Conservation (phyloP, 1,140 invertebrate genomes). For the Trigoniulus corallinus region DNA sequence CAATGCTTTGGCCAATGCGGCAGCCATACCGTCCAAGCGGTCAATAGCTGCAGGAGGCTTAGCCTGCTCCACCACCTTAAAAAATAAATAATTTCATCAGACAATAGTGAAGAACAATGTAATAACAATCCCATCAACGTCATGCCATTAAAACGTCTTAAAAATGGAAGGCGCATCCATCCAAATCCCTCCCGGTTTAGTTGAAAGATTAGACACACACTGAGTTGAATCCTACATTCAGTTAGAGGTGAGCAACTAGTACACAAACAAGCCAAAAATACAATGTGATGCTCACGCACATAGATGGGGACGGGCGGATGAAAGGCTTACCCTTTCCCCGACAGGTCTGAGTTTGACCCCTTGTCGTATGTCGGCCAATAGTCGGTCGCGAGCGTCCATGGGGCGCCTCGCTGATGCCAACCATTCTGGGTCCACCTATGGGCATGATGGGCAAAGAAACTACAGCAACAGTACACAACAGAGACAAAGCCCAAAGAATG, state of each 20-base stretch:
- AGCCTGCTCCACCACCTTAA: neutral
- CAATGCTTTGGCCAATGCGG: constrained; percentile 55
- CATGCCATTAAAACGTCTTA: too few species aligned
- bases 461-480: neutral
- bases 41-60: constrained; percentile 11
- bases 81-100: too few species aligned
- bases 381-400: constrained; percentile 41
- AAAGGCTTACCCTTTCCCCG: constrained; percentile 26
- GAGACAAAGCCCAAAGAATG: neutral
- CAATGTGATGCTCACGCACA: neutral
- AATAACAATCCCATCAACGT: too few species aligned
- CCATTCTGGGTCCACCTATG: neutral
- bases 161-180: too few species aligned
- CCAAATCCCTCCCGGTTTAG: neutral
- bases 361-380: constrained; percentile 59
- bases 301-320: neutral
- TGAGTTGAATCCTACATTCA: neutral
- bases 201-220: neutral
- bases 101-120: too few species aligned
- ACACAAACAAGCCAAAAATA: neutral
- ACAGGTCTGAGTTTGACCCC: constrained; percentile 53
- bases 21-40: constrained; percentile 47
- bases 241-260: neutral
- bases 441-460: neutral
- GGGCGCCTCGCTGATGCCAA: neutral